Conservation (phyloP, 37 sponge, comb jelly and placozoan species). For the Cladorhizidae sp. region DNA sequence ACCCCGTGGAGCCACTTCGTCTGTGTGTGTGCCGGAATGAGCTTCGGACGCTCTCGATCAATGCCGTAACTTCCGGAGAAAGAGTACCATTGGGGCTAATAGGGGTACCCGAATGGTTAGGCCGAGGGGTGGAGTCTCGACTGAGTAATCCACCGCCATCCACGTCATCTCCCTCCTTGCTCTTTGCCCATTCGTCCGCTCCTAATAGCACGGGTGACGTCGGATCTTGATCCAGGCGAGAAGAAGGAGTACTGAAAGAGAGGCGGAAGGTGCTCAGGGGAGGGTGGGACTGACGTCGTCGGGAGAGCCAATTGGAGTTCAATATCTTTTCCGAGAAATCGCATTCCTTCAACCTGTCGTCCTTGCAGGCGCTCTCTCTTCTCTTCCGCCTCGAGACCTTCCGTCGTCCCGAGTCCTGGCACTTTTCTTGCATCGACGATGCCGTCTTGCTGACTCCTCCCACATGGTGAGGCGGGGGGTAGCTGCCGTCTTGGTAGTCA, state of each 20-base stretch:
- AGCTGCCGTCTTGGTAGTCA: neutral
- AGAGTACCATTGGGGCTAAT: slow-evolving; percentile 35
- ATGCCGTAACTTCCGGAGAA: slow-evolving; percentile 40
- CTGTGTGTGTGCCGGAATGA: neutral
- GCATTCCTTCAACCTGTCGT: neutral
- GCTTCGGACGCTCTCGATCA: slow-evolving; percentile 27
- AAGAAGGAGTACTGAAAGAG: neutral
- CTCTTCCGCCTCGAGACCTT: slow-evolving; percentile 16
- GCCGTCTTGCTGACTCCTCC: neutral
- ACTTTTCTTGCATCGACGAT: neutral
- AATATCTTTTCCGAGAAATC: neutral
- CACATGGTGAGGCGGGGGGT: neutral
- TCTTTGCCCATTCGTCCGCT: too few species aligned
- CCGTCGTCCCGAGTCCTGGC: slow-evolving; percentile 6
- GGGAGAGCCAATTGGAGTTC: neutral
- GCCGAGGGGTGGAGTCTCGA: slow-evolving; percentile 7
- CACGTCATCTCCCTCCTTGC: too few species aligned
- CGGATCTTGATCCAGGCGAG: neutral
- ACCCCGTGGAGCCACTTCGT: neutral
- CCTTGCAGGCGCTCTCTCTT: neutral
- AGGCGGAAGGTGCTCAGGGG: neutral
- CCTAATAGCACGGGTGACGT: neutral
- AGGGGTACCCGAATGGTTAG: slow-evolving; percentile 3
- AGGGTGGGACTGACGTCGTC: neutral
- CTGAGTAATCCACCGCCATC: neutral